Evolutionary conservation across 2,113 vertebrate species (phyloP), one percentile per base, ranked within the genome.

Genomic region (Ornithorhynchus anatinus): DNA sequence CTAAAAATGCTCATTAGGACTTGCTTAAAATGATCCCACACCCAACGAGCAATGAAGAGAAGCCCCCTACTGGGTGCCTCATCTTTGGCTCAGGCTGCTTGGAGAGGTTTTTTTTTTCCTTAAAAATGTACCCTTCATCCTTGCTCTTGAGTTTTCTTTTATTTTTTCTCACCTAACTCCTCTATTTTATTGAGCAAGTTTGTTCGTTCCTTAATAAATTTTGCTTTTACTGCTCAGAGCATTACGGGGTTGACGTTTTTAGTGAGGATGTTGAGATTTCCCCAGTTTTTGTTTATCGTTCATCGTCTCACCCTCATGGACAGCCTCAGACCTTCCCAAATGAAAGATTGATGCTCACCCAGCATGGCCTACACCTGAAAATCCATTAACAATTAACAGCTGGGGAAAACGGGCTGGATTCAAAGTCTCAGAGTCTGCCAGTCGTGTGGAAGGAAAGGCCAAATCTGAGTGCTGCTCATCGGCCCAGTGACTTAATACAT

Each of bases 341-440:
- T 61, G 67, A 81, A 85, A 75, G 57, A 85, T 32, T 77, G 80
- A 84, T 80, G 63, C 39, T 56, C 60, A 57, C 72, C 63, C 67
- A 75, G 80, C 78, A 80, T 75, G 83, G 63, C 60, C 50, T 68
- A 59, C 44, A 75, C 70, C 70, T 80, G 75, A 68, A 80, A 85
- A 88, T 84, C 78, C 70, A 84, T 85, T 81, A 85, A 58, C 83
- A 88, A 85, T 85, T 81, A 85, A 77, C 78, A 80, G 57, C 44
- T 52, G 51, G 56, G 63, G 51, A 69, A 77, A 77, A 64, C 48
- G 75, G 53, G 72, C n/a, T 58, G 57, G 36, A 56, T 23, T 36
- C 44, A 54, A 62, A 75, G 63, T 67, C 60, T 37, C 33, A 14
- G 40, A 63, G 61, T 10, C 52, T 67, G 59, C 44, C 35, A 72